Conservation (phyloP, 2,797 vertebrate species). For the Menidia menidia region DNA sequence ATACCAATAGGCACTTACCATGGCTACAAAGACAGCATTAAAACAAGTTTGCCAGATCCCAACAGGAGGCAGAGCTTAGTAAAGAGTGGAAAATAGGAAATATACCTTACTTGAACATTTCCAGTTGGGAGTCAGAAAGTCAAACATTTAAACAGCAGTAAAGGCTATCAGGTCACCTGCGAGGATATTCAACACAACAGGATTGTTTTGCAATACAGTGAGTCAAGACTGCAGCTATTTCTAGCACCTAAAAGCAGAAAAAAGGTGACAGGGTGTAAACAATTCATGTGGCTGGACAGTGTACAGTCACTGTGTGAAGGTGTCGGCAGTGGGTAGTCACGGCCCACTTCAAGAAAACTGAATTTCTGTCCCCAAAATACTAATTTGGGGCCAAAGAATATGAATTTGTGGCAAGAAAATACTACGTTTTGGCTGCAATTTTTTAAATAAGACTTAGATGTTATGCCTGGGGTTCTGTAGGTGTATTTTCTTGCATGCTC, state of each 20-base stretch:
- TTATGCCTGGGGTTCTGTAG: too few species aligned
- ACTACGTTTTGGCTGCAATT: too few species aligned
- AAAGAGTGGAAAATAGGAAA: background rate
- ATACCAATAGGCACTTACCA: background rate
- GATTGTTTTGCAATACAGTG: background rate
- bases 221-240: conserved; percentile 15
- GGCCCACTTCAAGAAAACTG: too few species aligned
- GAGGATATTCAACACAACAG: background rate
- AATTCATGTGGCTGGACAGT: conserved; percentile 1
- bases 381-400: too few species aligned
- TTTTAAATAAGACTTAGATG: too few species aligned
- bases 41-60: background rate
- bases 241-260: background rate
- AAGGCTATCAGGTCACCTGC: background rate
- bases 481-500: too few species aligned
- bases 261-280: conserved; percentile 17
- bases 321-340: background rate
- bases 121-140: too few species aligned
- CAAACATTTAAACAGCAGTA: background rate
- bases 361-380: too few species aligned
- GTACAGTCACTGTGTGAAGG: background rate
- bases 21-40: background rate
- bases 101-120: background rate
- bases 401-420: too few species aligned
- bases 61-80: background rate